Evolutionary conservation across 2,113 vertebrate genomes (phyloP), one percentile per base, ranked within the genome.

Genomic region (Aplodontia rufa): DNA sequence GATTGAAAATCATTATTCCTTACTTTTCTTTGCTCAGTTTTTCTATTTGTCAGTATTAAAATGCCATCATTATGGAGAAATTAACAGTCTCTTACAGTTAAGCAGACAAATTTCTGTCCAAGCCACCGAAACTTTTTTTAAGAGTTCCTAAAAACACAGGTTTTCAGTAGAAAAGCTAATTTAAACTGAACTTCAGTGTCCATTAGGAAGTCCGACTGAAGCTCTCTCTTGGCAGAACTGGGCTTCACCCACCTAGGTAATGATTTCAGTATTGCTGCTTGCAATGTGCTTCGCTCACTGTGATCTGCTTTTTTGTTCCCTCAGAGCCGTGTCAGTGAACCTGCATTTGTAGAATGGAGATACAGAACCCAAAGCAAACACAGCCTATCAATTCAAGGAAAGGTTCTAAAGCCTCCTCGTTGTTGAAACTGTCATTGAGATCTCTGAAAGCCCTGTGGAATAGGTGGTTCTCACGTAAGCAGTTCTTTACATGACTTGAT

Each of bases 1-100:
- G 47, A 62, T 66, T 94, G 10, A 93, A 90, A 90, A 62, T 72
- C 40, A 45, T 80, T 87, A 42, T 72, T 49, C 8, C 28, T 94
- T 53, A 19, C 35, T 78, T 93, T 94, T 19, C 68, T 89, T 92
- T 49, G 55, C 55, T 81, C 17, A 47, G 5, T 78, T 87, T 76
- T 76, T 12, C 35, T 60, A n/a, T 58, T 88, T 91, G 79, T 94
- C n/a, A 69, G 28, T 82, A 49, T 75, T 94, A 58, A 89, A 85
- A 93, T 30, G 13, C 47, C 5, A 47, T 37, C 22, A 53, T 69
- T 40, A 79, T 4, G 42, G 49, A 82, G 11, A 90, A 92, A 64
- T 90, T 55, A 90, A 75, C n/a, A 58, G 78, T 28, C 9, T 84
- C 32, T 66, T 76, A 62, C 32, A 62, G 45, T 69, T 62, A 83